These are phyloP conservation scores for Phyllopteryx taeniolatus DNA, from an alignment of 2,113 vertebrate genomes.

Conservation along the genomic window DNA sequence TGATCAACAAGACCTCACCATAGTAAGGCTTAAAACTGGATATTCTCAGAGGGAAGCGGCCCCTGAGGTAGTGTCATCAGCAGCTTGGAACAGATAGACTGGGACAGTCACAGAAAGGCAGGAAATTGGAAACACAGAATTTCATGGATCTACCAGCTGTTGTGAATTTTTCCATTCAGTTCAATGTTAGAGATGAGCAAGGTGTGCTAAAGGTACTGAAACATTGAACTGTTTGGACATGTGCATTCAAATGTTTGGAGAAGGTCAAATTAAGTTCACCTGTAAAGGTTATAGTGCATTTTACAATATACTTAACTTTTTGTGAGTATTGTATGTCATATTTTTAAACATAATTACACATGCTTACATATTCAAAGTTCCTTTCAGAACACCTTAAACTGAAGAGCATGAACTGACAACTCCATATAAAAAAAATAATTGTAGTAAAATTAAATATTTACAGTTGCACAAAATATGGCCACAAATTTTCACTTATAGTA, in stretches of 20 bases:
- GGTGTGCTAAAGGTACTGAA: not conserved
- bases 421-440: not conserved
- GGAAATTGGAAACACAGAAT: not conserved
- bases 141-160: not conserved
- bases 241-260: not conserved
- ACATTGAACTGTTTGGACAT: not conserved
- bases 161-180: not conserved
- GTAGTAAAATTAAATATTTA: not conserved
- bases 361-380: not conserved
- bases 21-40: too few species aligned
- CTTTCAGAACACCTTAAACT: not conserved
- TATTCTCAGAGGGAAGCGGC: too few species aligned
- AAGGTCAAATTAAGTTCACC: not conserved
- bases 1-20: not conserved
- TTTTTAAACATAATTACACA: not conserved
- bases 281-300: not conserved
- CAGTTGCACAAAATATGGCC: not conserved
- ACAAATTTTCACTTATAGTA: not conserved
- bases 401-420: not conserved
- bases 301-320: not conserved
- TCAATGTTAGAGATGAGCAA: not conserved
- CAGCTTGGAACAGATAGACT: not conserved
- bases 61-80: too few species aligned
- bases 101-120: not conserved
- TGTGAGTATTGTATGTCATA: not conserved